Percentiles rank a stretch among this genome's conserved stretches.
phyloP scores from a whole-genome alignment of 2,888 invertebrate species.

The Drymonia ruficornis region DNA sequence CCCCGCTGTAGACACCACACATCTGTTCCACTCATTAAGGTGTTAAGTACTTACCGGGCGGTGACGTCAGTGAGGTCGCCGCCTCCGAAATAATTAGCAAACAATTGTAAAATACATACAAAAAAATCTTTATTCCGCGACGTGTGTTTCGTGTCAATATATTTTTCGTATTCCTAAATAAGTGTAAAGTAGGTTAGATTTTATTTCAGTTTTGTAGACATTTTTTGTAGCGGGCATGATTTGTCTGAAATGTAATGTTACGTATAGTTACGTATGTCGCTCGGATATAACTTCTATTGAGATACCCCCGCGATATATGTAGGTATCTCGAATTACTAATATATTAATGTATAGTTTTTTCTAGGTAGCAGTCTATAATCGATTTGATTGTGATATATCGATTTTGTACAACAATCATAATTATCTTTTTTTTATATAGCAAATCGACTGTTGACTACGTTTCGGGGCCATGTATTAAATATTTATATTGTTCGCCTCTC shows the following conservation, averaged over 20 bases:
- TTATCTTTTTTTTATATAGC: conserved; percentile 22
- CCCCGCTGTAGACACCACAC: conserved; percentile 7
- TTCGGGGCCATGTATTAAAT: conserved; percentile 35
- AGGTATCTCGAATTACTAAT: conserved; percentile 65
- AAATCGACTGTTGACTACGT: conserved; percentile 34
- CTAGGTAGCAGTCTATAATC: conserved; percentile 41
- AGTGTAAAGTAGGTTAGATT: conserved; percentile 71
- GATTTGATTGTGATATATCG: conserved; percentile 48
- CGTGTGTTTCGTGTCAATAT: conserved; percentile 59
- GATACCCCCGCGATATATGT: conserved; percentile 34
- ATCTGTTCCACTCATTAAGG: conserved; percentile 18
- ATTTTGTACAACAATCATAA: conserved; percentile 46
- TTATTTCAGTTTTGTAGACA: conserved; percentile 32
- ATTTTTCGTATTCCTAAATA: conserved; percentile 72
- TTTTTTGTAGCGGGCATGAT: conserved; percentile 48
- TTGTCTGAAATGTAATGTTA: conserved; percentile 37
- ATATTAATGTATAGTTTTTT: conserved; percentile 51
- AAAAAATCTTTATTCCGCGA: conserved; percentile 33
- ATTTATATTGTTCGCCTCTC: conserved; percentile 27
- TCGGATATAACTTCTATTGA: conserved; percentile 18
- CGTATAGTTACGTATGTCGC: conserved; percentile 49
- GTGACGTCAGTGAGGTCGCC: neutral
- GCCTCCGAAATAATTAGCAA: neutral
- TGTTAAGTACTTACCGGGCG: conserved; percentile 52
- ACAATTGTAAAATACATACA: neutral